A percentile compares a stretch with the other conserved stretches of the same genome.
Conservation (phyloP, 2,888 invertebrate genomes). For the Apodemia mormo region DNA sequence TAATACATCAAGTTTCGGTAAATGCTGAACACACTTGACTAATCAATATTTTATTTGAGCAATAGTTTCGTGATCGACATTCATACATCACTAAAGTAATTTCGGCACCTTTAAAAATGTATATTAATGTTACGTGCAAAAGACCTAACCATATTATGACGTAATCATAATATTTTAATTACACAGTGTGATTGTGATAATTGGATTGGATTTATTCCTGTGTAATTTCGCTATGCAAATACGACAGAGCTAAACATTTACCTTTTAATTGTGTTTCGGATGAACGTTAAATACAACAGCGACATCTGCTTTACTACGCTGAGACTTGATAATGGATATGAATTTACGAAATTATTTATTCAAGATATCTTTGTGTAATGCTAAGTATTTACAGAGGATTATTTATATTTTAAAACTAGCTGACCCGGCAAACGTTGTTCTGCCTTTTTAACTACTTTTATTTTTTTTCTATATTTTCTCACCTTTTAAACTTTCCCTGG, state of each 20-base stretch:
- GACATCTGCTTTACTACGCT: conserved; percentile 8
- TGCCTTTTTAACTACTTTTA: too few relatives aligned
- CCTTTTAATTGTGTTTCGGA: conserved; percentile 33
- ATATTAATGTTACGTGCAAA: too few relatives aligned
- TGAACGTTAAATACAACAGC: conserved; percentile 16
- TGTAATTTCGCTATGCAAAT: conserved; percentile 37
- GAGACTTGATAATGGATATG: neutral
- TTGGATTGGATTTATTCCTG: conserved; percentile 37
- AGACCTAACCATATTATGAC: conserved; percentile 20
- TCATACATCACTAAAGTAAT: too few relatives aligned
- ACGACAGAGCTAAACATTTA: conserved; percentile 35
- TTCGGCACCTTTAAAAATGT: too few relatives aligned
- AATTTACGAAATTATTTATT: neutral
- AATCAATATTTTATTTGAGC: too few relatives aligned
- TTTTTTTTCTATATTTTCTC: too few relatives aligned
- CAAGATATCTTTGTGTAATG: neutral
- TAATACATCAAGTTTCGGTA: too few relatives aligned
- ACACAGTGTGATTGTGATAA: conserved; percentile 35
- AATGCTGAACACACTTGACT: too few relatives aligned
- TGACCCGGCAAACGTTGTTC: too few relatives aligned
- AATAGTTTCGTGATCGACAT: too few relatives aligned
- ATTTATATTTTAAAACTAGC: too few relatives aligned
- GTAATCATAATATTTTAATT: conserved; percentile 30
- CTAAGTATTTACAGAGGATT: neutral
- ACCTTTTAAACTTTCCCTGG: too few relatives aligned